phyloP scores from a whole-genome alignment of 2,888 invertebrate genomes.

The Cerastis leucographa region DNA sequence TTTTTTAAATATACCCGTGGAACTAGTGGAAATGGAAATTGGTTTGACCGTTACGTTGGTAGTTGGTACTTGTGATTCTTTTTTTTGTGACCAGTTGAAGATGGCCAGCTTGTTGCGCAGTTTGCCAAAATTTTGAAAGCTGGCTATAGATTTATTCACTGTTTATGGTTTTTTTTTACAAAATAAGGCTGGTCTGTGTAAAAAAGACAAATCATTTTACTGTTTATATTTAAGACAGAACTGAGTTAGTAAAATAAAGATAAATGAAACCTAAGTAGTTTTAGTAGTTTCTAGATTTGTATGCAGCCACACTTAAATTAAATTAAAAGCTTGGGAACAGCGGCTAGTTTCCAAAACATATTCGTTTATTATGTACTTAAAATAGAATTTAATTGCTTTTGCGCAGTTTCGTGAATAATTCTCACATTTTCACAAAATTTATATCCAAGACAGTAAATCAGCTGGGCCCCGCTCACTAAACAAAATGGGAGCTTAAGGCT shows the following conservation, averaged over 20 bases:
- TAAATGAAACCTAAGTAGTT: not conserved
- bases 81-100: not conserved
- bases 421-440: conserved; percentile 85
- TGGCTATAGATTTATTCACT: not conserved
- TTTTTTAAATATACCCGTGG: conserved; percentile 78
- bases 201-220: no score
- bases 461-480: conserved; percentile 87
- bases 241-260: not conserved
- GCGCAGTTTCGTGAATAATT: conserved; percentile 78
- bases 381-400: conserved; percentile 71
- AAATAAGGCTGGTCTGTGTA: not conserved
- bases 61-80: conserved; percentile 14
- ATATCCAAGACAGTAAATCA: conserved; percentile 88
- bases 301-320: conserved; percentile 14
- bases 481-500: conserved; percentile 88
- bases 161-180: not conserved
- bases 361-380: conserved; percentile 59
- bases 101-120: not conserved
- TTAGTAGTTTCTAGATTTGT: conserved; percentile 4
- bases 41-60: conserved; percentile 48
- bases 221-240: not conserved
- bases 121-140: not conserved
- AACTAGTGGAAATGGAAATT: conserved; percentile 73
- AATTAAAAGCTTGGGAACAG: conserved; percentile 48
- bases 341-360: conserved; percentile 44